Conservation (phyloP, 2,797 vertebrate species). For the Thaleichthys pacificus region DNA sequence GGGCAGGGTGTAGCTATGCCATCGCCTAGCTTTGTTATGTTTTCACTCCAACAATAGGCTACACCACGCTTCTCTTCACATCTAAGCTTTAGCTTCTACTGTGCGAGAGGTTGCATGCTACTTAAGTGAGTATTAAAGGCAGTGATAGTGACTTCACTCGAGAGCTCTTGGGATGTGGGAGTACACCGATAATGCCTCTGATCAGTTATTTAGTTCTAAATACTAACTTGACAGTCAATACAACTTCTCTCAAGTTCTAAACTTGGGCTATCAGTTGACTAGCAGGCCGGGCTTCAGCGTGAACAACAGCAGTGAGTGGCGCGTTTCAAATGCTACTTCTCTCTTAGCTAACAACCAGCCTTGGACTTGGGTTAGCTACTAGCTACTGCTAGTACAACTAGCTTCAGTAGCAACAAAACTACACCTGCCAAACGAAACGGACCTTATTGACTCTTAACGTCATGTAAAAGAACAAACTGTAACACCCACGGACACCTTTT, state of each 20-base stretch:
- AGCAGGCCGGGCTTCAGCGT: conserved; percentile 7
- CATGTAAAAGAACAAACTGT: background rate
- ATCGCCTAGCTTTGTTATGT: background rate
- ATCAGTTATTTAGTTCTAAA: too few relatives aligned
- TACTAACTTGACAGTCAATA: too few relatives aligned
- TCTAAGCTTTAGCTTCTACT: background rate
- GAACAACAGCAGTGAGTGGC: background rate
- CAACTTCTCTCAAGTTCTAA: background rate
- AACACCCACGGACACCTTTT: background rate
- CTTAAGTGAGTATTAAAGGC: too few relatives aligned
- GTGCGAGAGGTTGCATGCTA: background rate
- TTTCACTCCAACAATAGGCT: conserved; percentile 38
- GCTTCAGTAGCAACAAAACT: background rate
- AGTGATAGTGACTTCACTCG: too few relatives aligned
- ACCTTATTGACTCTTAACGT: background rate
- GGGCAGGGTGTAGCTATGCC: background rate
- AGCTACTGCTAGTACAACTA: background rate
- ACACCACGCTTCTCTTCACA: conserved; percentile 41
- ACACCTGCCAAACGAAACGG: conserved; percentile 1
- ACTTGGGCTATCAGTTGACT: background rate
- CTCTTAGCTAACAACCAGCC: background rate
- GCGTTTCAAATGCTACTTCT: background rate
- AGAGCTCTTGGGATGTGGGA: too few relatives aligned
- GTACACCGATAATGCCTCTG: too few relatives aligned
- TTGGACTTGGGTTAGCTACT: background rate